Evolutionary conservation across 1,140 invertebrate species (phyloP).

Genomic region (Aphaenogaster rudis): DNA sequence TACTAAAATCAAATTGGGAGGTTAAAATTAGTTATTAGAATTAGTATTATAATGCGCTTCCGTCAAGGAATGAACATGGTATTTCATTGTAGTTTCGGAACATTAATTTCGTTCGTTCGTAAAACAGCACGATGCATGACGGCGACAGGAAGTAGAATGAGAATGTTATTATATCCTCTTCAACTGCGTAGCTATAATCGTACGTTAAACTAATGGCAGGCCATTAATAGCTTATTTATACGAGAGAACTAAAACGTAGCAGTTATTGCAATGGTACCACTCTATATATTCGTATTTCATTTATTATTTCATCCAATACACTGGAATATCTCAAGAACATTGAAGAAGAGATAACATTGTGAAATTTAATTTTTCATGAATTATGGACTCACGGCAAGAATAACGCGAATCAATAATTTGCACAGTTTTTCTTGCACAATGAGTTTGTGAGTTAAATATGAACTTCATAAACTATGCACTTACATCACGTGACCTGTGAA

Average conservation of each 20-base stretch:
- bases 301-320: background rate
- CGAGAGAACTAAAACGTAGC: background rate
- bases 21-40: background rate
- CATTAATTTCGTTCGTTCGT: background rate
- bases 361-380: background rate
- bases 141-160: background rate
- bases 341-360: background rate
- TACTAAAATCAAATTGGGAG: background rate
- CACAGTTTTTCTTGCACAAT: background rate
- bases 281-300: background rate
- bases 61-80: background rate
- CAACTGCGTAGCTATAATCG: background rate
- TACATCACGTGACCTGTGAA: background rate
- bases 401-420: background rate
- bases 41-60: background rate
- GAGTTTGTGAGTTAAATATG: background rate
- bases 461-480: background rate
- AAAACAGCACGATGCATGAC: background rate
- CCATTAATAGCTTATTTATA: background rate
- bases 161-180: constrained; percentile 1
- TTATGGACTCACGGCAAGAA: background rate
- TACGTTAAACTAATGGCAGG: background rate
- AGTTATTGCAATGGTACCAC: background rate
- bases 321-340: background rate
- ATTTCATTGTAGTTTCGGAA: too few relatives aligned